phyloP scores from a whole-genome alignment of 2,113 vertebrate genomes.

The Chaetodon auriga region DNA sequence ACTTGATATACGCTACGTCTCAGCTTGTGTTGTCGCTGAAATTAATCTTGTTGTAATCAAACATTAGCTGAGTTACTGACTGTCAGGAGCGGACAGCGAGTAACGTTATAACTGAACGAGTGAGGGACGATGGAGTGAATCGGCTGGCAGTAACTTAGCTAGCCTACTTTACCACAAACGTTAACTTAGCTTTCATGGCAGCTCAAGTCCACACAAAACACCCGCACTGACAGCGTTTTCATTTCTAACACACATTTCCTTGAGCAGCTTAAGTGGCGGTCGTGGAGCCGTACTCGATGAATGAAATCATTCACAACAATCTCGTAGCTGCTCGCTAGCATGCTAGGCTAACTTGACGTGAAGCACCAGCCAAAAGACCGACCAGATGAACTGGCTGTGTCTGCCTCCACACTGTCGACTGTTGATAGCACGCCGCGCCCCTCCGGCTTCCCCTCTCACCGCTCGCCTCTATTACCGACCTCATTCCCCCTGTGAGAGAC shows the following conservation, averaged over 20 bases:
- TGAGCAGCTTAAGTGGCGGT: accelerated
- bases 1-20: not conserved
- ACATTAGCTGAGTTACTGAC: not conserved
- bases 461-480: constrained; percentile 34
- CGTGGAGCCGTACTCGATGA: constrained; percentile 26
- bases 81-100: constrained; percentile 33
- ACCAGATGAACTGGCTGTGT: constrained; percentile 53
- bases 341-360: constrained; percentile 69
- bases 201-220: constrained; percentile 3
- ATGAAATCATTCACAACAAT: constrained; percentile 60
- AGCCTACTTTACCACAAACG: constrained; percentile 43
- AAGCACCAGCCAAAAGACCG: constrained; percentile 48
- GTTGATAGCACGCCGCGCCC: constrained; percentile 80
- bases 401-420: constrained; percentile 54
- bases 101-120: constrained; percentile 36
- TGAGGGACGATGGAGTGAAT: constrained; percentile 19
- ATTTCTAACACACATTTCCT: not conserved
- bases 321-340: constrained; percentile 63
- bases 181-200: constrained; percentile 7
- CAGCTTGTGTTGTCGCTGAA: not conserved
- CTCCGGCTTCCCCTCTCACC: constrained; percentile 68
- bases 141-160: constrained; percentile 55
- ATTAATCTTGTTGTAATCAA: not conserved
- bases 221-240: not conserved
- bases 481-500: not conserved